Evolutionary conservation across 2,797 vertebrate genomes (phyloP).

Genomic region (Remorina albescens): DNA sequence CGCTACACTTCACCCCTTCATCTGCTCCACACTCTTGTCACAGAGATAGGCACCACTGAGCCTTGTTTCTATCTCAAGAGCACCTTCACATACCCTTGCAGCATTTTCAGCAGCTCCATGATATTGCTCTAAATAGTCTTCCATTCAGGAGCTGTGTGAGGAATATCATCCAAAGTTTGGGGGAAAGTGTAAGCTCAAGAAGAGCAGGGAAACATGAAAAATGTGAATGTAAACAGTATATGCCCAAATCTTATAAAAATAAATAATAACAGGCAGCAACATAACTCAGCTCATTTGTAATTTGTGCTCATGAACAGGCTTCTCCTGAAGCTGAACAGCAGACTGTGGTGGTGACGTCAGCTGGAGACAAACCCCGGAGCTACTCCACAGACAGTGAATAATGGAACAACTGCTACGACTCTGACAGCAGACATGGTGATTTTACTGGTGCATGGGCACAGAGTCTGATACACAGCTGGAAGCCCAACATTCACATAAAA

Average conservation of each 20-base stretch:
- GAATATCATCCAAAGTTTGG: slow-evolving; percentile 10
- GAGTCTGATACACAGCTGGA: slow-evolving; percentile 70
- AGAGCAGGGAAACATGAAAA: not conserved
- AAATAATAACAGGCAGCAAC: not conserved
- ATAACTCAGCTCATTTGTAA: slow-evolving; percentile 10
- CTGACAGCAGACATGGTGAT: slow-evolving; percentile 57
- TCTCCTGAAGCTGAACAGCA: slow-evolving; percentile 34
- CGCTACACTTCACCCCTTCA: slow-evolving; percentile 41
- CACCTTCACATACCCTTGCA: slow-evolving; percentile 59
- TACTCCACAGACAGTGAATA: slow-evolving; percentile 67
- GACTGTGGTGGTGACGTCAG: slow-evolving; percentile 52
- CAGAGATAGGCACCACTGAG: slow-evolving; percentile 41
- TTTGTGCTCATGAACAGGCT: slow-evolving; percentile 22
- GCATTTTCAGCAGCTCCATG: slow-evolving; percentile 19
- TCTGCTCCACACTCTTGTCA: slow-evolving; percentile 25
- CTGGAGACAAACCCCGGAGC: slow-evolving; percentile 51
- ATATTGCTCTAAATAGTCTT: slow-evolving; percentile 25
- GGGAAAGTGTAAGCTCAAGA: not conserved
- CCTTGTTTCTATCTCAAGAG: slow-evolving; percentile 47
- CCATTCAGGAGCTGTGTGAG: slow-evolving; percentile 3
- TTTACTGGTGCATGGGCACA: slow-evolving; percentile 44
- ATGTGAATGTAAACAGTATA: not conserved
- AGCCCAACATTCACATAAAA: slow-evolving; percentile 65
- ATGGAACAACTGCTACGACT: slow-evolving; percentile 55
- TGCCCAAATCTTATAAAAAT: not conserved